Evolutionary conservation across 1,140 invertebrate genomes (phyloP), one percentile per base, ranked within the genome.

Genomic region (Philaenus spumarius): DNA sequence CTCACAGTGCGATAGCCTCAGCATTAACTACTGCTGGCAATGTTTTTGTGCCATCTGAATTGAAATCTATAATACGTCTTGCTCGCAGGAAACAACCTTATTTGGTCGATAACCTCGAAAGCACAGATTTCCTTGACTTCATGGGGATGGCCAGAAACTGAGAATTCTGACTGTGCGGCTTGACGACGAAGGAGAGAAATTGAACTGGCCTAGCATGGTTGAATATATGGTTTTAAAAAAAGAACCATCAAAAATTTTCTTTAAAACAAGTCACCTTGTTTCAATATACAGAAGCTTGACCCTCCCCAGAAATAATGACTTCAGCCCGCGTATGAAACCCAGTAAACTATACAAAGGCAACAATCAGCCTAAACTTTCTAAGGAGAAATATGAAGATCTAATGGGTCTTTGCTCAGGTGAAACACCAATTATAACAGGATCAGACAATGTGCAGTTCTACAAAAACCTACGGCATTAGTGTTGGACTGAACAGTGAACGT

Each of bases 341-440:
- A 51, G 17, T n/a, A 51, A 17, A 45, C 42, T 55, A 6, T 24
- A 55, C 40, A 45, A 43, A n/a, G n/a, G n/a, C n/a, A n/a, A n/a
- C n/a, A n/a, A n/a, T n/a, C n/a, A n/a, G n/a, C n/a, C n/a, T n/a
- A n/a, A n/a, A n/a, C n/a, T n/a, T 5, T 5, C 26, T 15, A 45
- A 24, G 24, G n/a, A n/a, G n/a, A 55, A 55, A 34, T 45, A 55
- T 26, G 40, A 55, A 24, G 54, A 55, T 45, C 30, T 55, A 17
- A 55, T 45, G 22, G 17, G 19, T 2, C 54, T 55, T 15, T 43
- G 54, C 24, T n/a, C 7, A n/a, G 54, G 54, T 19, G 15, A 3
- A 43, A 55, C 39, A 14, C 54, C 54, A n/a, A n/a, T 55, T 11
- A 40, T 45, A 22, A 7, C 20, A n/a, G 26, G 26, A 12, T 6